These are phyloP conservation scores for Orthosia incerta DNA, from an alignment of 2,888 invertebrate species.

Conservation along the genomic window DNA sequence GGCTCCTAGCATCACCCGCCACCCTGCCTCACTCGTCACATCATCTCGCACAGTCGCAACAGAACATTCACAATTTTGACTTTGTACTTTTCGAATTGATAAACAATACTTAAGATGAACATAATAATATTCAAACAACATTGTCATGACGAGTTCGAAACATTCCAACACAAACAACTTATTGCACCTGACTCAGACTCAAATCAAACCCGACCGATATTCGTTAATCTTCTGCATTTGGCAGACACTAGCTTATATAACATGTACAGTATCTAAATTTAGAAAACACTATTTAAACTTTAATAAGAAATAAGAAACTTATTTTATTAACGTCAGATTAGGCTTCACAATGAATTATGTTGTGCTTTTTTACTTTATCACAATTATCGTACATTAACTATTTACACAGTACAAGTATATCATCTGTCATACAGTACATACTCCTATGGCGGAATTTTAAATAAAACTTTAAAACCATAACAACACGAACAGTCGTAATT, in stretches of 20 bases:
- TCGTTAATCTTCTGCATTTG: constrained; percentile 76
- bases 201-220: constrained; percentile 77
- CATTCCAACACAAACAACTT: constrained; percentile 75
- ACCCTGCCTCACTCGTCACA: constrained; percentile 43
- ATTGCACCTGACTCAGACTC: constrained; percentile 84
- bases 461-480: constrained; percentile 79
- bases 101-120: constrained; percentile 69
- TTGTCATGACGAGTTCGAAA: constrained; percentile 46
- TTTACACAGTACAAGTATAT: constrained; percentile 80
- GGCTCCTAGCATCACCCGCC: background rate
- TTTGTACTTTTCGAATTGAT: constrained; percentile 75
- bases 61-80: constrained; percentile 70
- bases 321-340: constrained; percentile 85
- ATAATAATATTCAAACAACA: constrained; percentile 58
- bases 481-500: constrained; percentile 71
- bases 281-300: constrained; percentile 82
- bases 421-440: constrained; percentile 86
- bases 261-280: constrained; percentile 80
- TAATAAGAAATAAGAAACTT: constrained; percentile 81
- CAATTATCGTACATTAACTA: constrained; percentile 86
- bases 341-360: constrained; percentile 87
- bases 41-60: constrained; percentile 62
- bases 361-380: constrained; percentile 90
- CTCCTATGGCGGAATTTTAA: constrained; percentile 76
- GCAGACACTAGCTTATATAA: constrained; percentile 79